A percentile compares a stretch with the other conserved stretches of the same genome.
phyloP scores from a whole-genome alignment of 1,140 invertebrate genomes.

The Leptopilina clavipes region DNA sequence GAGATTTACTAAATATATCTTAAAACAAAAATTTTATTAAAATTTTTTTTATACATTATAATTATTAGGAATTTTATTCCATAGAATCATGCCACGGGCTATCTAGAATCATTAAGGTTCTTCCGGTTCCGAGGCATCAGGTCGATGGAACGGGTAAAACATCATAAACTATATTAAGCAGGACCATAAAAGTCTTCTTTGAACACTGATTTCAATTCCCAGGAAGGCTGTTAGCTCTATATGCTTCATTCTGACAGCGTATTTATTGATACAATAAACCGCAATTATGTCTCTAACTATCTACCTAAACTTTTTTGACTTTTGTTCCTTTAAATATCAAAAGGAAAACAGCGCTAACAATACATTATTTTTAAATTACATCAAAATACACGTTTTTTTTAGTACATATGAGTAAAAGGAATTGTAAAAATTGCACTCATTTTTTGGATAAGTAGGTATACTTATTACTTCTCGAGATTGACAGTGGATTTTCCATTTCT shows the following conservation, averaged over 20 bases:
- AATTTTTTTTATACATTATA: background rate
- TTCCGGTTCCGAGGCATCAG: conserved; percentile 60
- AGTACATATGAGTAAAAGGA: too few species aligned
- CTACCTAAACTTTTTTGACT: conserved; percentile 38
- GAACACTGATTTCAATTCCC: conserved; percentile 65
- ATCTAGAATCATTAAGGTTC: conserved; percentile 52
- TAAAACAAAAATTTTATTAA: background rate
- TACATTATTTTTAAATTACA: background rate
- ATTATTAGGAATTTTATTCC: background rate
- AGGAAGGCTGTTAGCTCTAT: conserved; percentile 48
- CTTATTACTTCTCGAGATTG: too few species aligned
- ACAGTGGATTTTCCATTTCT: too few species aligned
- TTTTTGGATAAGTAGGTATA: too few species aligned
- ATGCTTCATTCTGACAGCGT: conserved; percentile 42
- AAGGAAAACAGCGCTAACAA: background rate
- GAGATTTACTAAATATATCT: too few species aligned
- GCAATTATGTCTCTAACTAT: conserved; percentile 69
- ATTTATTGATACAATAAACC: conserved; percentile 72
- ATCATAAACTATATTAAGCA: conserved; percentile 63
- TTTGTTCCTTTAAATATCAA: background rate
- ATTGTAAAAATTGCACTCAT: too few species aligned
- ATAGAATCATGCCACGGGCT: background rate
- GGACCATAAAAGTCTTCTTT: conserved; percentile 54
- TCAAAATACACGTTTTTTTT: too few species aligned
- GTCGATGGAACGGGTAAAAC: conserved; percentile 42